These are phyloP conservation scores for Dasypogon diadema DNA, from an alignment of 2,888 invertebrate genomes.

Conservation along the genomic window DNA sequence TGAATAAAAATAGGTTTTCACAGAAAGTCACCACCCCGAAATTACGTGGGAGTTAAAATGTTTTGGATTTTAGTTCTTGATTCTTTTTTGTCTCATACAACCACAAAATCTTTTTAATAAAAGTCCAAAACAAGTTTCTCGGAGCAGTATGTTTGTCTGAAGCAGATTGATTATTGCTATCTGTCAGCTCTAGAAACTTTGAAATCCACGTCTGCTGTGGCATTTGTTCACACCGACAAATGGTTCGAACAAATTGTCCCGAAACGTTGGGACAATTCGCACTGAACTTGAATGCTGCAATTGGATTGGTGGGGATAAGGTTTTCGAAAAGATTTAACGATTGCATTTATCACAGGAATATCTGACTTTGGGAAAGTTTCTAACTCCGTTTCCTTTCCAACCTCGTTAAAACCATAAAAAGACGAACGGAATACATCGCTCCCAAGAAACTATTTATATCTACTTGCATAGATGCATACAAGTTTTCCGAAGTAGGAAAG, in stretches of 20 bases:
- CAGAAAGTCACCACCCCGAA: no score
- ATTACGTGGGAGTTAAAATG: no score
- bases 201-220: constrained; percentile 3
- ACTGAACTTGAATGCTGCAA: constrained; percentile 3
- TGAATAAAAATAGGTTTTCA: no score
- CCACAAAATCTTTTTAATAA: constrained; percentile 10
- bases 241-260: constrained; percentile 33
- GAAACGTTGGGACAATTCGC: constrained; percentile 33
- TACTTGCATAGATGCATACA: neutral
- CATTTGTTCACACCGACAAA: constrained; percentile 36
- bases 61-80: no score
- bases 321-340: constrained; percentile 43
- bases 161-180: constrained; percentile 38
- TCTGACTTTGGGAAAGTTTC: constrained; percentile 33
- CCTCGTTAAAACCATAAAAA: neutral
- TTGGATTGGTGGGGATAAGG: neutral
- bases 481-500: neutral
- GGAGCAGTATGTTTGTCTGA: neutral
- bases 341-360: constrained; percentile 43
- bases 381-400: constrained; percentile 12
- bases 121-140: constrained; percentile 1
- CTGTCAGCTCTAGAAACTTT: constrained; percentile 17
- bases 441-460: neutral
- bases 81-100: no score
- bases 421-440: neutral